These are phyloP conservation scores for Eulithis testata DNA, from an alignment of 2,888 invertebrate species.

Conservation along the genomic window DNA sequence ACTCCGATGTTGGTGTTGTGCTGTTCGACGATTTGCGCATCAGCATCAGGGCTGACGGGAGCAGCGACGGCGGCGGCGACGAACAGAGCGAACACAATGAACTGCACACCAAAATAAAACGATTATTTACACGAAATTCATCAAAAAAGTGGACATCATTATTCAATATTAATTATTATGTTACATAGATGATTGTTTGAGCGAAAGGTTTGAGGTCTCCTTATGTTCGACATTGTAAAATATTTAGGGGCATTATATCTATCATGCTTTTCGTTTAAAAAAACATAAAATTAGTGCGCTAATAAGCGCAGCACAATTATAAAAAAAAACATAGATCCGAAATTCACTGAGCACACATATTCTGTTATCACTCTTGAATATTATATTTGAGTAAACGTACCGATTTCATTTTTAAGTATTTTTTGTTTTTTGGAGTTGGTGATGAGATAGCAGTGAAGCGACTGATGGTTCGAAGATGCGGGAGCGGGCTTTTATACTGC, in stretches of 20 bases:
- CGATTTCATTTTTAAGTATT: conserved; percentile 76
- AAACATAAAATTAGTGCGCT: no score
- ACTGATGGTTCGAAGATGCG: conserved; percentile 67
- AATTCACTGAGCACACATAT: conserved; percentile 16
- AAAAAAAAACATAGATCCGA: not conserved
- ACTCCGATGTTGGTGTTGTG: conserved; percentile 63
- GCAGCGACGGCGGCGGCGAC: conserved; percentile 63
- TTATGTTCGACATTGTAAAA: no score
- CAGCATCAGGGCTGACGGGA: conserved; percentile 56
- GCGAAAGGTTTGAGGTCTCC: no score
- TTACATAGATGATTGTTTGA: no score
- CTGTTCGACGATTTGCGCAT: conserved; percentile 51
- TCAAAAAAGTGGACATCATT: no score
- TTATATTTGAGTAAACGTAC: conserved; percentile 59
- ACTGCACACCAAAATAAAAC: conserved; percentile 51
- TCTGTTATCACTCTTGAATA: conserved; percentile 6
- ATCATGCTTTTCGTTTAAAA: no score
- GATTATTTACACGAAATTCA: no score
- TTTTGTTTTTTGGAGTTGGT: conserved; percentile 51
- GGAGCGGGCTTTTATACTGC: conserved; percentile 65
- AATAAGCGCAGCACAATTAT: no score
- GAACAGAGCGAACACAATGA: conserved; percentile 69
- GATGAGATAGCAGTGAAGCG: conserved; percentile 63
- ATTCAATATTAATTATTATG: no score
- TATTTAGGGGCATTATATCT: no score